Evolutionary conservation across 2,113 vertebrate genomes (phyloP).

Genomic region (Tinamus guttatus): DNA sequence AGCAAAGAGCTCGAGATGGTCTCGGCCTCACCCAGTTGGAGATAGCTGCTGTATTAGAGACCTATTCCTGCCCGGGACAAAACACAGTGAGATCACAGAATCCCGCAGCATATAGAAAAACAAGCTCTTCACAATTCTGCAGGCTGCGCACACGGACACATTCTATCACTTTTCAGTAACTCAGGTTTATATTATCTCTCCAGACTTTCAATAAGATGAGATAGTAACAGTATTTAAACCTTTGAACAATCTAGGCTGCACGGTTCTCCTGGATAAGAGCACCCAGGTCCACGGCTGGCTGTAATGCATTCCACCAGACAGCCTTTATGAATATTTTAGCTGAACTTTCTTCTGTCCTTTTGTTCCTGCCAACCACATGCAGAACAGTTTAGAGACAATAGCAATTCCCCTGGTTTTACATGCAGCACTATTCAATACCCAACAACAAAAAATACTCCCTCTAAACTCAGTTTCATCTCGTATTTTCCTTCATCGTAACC

Average conservation of each 20-base stretch:
- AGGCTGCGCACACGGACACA: neutral
- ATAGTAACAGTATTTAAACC: conserved; percentile 66
- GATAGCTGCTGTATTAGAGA: conserved; percentile 25
- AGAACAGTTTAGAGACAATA: conserved; percentile 61
- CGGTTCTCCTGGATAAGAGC: conserved; percentile 29
- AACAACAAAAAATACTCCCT: neutral
- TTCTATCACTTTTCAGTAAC: conserved; percentile 55
- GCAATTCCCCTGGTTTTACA: neutral
- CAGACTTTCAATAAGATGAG: conserved; percentile 53
- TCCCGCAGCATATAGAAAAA: neutral
- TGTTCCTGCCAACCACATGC: conserved; percentile 60
- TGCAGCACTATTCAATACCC: neutral
- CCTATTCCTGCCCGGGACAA: neutral
- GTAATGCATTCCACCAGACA: conserved; percentile 46
- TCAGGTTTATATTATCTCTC: conserved; percentile 30
- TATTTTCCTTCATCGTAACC: conserved; percentile 50
- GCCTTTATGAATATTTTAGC: conserved; percentile 53
- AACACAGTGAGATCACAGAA: neutral
- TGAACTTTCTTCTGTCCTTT: conserved; percentile 54
- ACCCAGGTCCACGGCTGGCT: conserved; percentile 22
- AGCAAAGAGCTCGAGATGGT: conserved; percentile 19
- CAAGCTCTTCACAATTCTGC: conserved; percentile 12
- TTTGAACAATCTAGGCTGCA: conserved; percentile 34
- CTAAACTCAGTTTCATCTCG: conserved; percentile 1
- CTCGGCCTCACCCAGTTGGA: neutral